Base-by-base conservation (phyloP, 37 sponge, comb jelly and placozoan species). In the Bolinopsis microptera region DNA sequence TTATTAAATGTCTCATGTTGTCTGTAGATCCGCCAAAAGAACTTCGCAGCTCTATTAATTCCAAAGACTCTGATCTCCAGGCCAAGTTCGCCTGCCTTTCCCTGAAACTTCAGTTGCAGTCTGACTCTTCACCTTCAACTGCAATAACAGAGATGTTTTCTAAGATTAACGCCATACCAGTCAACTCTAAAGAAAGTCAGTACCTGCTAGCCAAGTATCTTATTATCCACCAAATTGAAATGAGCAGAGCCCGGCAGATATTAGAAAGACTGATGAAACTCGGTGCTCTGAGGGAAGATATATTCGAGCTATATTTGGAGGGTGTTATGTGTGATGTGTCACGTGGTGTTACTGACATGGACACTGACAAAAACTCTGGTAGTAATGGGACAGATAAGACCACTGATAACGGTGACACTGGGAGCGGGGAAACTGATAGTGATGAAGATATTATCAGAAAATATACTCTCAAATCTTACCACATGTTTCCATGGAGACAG, bases 151-250 rank as follows among this genome's bases (percentile, higher is more conserved):
- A 27, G 21, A 8, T 32, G 36, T 3, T 30, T n/a, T n/a, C 30
- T 72, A 32, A 77, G 18, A 32, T 18, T 16, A 13, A 27, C 13
- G 33, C 21, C 9, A 32, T 32, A 32, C 80, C 35, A 3, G 18
- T 32, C 18, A 36, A 35, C 3, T 77, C 80, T 16, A 48, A 5
- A 48, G 61, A 48, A 5, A 48, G 61, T 48, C 61, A 48, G 61
- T 77, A 77, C 36, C 18, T 77, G 0, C 1, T 77, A 9, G 80
- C 80, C 27, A 77, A 77, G 36, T 77, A 33, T 36, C 80, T 77
- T 35, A 36, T 77, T 1, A 16, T 32, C 21, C 34, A 34, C 34
- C 1, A 32, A 32, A 1, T 35, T 22, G 33, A 32, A 0, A 16
- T 35, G 1, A 36, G 9, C 1, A 27, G 18, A 16, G 80, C 80